These are phyloP conservation scores for Stratiolaelaps scimitus DNA, from an alignment of 1,140 invertebrate genomes.

Conservation along the genomic window DNA sequence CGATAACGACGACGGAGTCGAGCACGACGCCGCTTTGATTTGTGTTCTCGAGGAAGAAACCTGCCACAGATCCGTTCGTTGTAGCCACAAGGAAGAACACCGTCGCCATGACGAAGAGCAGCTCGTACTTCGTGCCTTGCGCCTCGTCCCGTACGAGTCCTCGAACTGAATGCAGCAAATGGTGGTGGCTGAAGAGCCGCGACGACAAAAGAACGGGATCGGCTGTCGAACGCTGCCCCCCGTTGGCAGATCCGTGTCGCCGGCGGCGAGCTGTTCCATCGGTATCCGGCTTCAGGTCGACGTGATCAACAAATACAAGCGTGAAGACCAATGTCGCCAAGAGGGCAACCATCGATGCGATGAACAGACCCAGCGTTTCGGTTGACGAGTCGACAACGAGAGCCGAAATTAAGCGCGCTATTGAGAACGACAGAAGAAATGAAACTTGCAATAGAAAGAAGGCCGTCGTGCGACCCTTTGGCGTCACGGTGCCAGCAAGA, in stretches of 20 bases:
- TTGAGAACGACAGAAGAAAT: neutral
- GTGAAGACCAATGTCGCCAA: neutral
- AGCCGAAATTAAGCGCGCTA: neutral
- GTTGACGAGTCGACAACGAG: neutral
- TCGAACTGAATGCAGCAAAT: constrained; percentile 17
- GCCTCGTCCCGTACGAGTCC: neutral
- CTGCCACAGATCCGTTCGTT: neutral
- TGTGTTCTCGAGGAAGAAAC: constrained; percentile 13
- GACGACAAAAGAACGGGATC: constrained; percentile 2
- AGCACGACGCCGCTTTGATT: neutral
- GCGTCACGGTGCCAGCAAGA: neutral
- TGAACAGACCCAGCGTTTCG: neutral
- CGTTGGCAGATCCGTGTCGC: neutral
- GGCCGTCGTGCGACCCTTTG: neutral
- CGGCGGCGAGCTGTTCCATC: neutral
- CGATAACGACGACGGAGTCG: neutral
- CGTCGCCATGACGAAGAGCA: constrained; percentile 3
- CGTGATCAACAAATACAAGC: neutral
- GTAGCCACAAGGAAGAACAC: constrained; percentile 17
- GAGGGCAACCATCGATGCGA: neutral
- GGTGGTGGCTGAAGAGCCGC: constrained; percentile 22
- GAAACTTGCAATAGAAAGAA: constrained; percentile 17
- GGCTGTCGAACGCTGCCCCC: neutral
- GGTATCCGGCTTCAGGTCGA: neutral
- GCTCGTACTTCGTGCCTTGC: neutral